Evolutionary conservation across 2,113 vertebrate species (phyloP), one percentile per base, ranked within the genome.

Genomic region (Crotophaga sulcirostris): DNA sequence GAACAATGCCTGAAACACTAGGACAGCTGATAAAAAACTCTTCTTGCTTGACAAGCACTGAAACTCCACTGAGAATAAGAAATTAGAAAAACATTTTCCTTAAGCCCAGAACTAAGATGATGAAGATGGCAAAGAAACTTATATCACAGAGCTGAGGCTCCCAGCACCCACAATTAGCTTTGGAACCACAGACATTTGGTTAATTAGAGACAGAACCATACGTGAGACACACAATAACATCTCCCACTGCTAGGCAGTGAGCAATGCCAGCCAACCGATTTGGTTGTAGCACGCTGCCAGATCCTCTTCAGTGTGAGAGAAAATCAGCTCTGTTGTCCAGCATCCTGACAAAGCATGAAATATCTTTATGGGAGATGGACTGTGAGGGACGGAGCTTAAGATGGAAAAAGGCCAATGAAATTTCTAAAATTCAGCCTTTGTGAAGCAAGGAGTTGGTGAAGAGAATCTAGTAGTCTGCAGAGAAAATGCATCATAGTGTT

Each of bases 131-230:
- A 92, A 36, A 88, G 51, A 88, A 79, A 85, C 12, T 83, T 77
- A 1, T 51, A 77, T 45, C n/a, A 49, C n/a, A 59, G 55, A 73
- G 47, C 45, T 55, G 80, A 94, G 56, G 21, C 20, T 93, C 51
- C 45, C 75, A 86, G 88, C 25, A 86, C 72, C 63, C 55, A 76
- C 59, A 92, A 90, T 90, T 69, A 69, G 33, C 82, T 92, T 76
- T 88, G 67, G 62, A 93, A 90, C 67, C 45, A 68, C 19, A 85
- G 66, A 45, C 3, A 0, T 73, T 88, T 86, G 67, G 67, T 83
- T 96, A 95, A 95, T 95, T 77, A 90, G 79, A 94, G 82, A 92
- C 90, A 95, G 88, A 34, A 73, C n/a, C 44, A 80, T 92, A 83
- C 13, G 51, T 95, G 94, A 95, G 85, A 66, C 78, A 54, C 63